Evolutionary conservation across 2,797 vertebrate genomes (phyloP), one percentile per base, ranked within the genome.

Genomic region (Cryptoblepharus egeriae): DNA sequence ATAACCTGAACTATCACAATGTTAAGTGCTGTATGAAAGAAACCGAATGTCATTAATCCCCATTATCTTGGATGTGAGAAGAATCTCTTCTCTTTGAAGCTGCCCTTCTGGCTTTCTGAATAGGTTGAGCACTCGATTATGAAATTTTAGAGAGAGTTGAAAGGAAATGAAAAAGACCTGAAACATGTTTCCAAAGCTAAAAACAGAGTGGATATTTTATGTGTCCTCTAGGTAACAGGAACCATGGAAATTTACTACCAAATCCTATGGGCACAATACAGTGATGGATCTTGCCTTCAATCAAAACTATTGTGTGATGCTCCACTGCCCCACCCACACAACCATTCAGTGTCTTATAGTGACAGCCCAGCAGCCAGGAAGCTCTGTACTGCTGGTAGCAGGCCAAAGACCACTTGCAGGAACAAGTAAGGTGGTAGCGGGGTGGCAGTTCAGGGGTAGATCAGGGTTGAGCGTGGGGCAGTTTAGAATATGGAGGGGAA

Each of bases 151-250:
- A 76, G 76, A 1, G 32, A 79, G 81, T 83, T 84, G 26, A 88
- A 88, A 88, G 42, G 24, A 68, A 74, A 30, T 26, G 15, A 80
- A 26, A 42, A 73, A 42, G 22, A 60, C 3, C 26, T 42, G 55
- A 70, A 79, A 58, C 15, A 5, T 15, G 28, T 79, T 60, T 35
- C 32, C 45, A 45, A 84, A 60, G 86, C 88, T 85, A 84, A 89
- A 85, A 84, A 35, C 65, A 79, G 6, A 81, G 37, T 84, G 70
- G 85, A 87, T 87, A n/a, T n/a, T n/a, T n/a, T n/a, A 76, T 28
- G 2, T 83, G 64, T 49, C 85, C 16, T 1, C 9, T 84, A 79
- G 84, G 65, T 85, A 42, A 42, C 68, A 26, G 12, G 15, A 37
- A 81, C 12, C 26, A 82, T 85, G 20, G 28, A 74, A 74, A 35